Evolutionary conservation across 2,113 vertebrate genomes (phyloP).

Genomic region (Pachyramphus minor): DNA sequence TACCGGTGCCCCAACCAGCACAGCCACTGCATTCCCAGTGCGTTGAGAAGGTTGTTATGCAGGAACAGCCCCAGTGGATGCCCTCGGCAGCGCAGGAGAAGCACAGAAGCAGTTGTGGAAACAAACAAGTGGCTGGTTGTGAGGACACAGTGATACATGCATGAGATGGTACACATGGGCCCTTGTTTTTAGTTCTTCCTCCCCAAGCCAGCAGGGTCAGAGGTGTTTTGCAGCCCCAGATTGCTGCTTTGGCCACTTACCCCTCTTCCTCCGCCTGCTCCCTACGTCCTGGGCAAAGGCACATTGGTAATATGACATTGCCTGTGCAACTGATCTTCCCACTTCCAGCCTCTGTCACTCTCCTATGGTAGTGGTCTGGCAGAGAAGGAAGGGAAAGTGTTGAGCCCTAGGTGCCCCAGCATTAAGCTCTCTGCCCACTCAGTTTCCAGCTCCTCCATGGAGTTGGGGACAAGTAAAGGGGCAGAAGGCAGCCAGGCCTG

Average conservation of each 20-base stretch:
- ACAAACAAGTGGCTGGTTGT: too few species aligned
- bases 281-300: neutral
- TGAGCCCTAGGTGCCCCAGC: neutral
- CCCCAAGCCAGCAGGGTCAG: neutral
- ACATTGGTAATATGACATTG: too few species aligned
- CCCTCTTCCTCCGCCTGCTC: neutral
- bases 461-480: neutral
- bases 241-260: neutral
- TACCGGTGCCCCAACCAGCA: neutral
- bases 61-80: neutral
- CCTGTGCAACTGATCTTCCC: neutral
- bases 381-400: neutral
- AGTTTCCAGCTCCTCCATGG: neutral
- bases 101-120: neutral
- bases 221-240: neutral
- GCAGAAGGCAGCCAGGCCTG: neutral
- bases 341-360: neutral
- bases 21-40: neutral
- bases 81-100: neutral
- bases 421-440: neutral
- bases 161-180: too few species aligned
- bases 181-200: neutral
- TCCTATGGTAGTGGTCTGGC: neutral
- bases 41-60: accelerated
- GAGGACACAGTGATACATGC: too few species aligned